Evolutionary conservation across 2,888 invertebrate species (phyloP).

Genomic region (Acronicta leporina): DNA sequence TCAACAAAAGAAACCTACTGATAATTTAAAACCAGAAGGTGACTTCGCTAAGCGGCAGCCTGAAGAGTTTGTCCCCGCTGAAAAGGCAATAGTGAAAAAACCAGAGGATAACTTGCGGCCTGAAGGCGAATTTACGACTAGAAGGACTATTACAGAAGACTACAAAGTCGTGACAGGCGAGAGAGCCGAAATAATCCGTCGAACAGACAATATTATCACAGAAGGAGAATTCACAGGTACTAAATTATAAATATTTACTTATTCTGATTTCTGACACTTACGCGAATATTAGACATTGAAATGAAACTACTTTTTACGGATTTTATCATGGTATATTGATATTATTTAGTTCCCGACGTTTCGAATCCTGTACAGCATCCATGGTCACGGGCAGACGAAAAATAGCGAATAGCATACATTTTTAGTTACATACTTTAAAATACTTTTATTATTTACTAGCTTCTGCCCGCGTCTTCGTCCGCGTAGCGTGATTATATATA

Average conservation of each 20-base stretch:
- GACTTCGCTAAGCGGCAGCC: conserved; percentile 80
- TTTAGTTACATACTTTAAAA: too few relatives aligned
- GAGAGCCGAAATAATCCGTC: conserved; percentile 90
- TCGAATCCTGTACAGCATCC: too few relatives aligned
- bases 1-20: conserved; percentile 78
- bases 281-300: too few relatives aligned
- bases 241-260: conserved; percentile 24
- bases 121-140: conserved; percentile 89
- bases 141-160: conserved; percentile 87
- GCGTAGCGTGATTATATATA: too few relatives aligned
- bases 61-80: conserved; percentile 78
- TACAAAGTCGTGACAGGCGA: conserved; percentile 90
- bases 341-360: too few relatives aligned
- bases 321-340: too few relatives aligned
- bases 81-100: conserved; percentile 70
- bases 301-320: too few relatives aligned
- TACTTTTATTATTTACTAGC: too few relatives aligned
- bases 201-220: conserved; percentile 90
- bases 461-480: too few relatives aligned
- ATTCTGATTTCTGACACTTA: too few relatives aligned
- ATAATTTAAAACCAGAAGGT: conserved; percentile 88
- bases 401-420: too few relatives aligned
- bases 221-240: conserved; percentile 92
- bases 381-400: too few relatives aligned
- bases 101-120: conserved; percentile 65